Evolutionary conservation across 2,113 vertebrate genomes (phyloP).

Genomic region (Zosterops hypoxanthus): DNA sequence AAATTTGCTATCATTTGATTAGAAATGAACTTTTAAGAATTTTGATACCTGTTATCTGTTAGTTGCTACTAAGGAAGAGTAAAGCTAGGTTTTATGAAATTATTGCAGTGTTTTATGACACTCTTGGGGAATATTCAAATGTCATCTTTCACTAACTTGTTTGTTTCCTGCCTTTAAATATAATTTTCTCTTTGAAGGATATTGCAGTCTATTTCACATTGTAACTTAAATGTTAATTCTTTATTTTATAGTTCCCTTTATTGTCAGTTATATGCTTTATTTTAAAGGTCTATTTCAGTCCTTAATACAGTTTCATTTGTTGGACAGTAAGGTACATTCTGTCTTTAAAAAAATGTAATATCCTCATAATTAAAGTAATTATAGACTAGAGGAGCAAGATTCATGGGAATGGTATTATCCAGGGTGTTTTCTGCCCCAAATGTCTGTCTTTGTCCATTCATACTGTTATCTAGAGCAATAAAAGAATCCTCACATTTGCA

Average conservation of each 20-base stretch:
- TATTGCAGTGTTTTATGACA: not conserved
- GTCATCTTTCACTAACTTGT: not conserved
- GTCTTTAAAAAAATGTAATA: not conserved
- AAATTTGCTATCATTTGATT: not conserved
- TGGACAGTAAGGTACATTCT: not conserved
- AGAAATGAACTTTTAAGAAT: not conserved
- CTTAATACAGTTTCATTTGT: not conserved
- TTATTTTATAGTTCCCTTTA: not conserved
- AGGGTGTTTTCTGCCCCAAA: not conserved
- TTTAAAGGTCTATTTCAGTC: not conserved
- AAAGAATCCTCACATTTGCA: not conserved
- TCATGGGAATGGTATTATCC: not conserved
- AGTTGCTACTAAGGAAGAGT: not conserved
- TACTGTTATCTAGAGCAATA: not conserved
- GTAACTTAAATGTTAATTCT: not conserved
- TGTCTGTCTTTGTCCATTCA: not conserved
- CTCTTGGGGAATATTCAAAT: not conserved
- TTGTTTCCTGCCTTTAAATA: not conserved
- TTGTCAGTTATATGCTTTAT: not conserved
- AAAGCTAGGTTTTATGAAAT: not conserved
- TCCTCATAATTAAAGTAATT: not conserved
- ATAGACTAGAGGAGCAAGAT: not conserved
- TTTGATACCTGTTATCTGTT: not conserved
- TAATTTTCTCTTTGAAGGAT: not conserved
- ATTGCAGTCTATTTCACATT: not conserved